Evolutionary conservation across 2,888 invertebrate genomes (phyloP).

Genomic region (Chaetogeoica ovagalla): DNA sequence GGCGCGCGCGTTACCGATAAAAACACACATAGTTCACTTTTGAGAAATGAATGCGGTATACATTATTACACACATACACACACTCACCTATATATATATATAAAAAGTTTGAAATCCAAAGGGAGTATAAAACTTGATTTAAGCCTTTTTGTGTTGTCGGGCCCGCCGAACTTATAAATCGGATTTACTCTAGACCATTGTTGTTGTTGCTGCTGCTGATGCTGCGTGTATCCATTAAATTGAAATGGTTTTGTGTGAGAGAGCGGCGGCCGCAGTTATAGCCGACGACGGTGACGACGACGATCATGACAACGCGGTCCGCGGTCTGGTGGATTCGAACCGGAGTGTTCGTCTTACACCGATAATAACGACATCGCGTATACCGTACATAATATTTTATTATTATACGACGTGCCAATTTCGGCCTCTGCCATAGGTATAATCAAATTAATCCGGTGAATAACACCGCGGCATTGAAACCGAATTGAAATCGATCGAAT

Average conservation of each 20-base stretch:
- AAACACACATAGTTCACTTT: slow-evolving; percentile 37
- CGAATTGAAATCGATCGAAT: too few relatives aligned
- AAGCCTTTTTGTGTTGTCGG: slow-evolving; percentile 33
- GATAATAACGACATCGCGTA: not conserved
- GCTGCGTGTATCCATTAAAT: slow-evolving; percentile 11
- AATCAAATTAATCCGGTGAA: too few relatives aligned
- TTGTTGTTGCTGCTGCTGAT: not conserved
- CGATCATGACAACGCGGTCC: too few relatives aligned
- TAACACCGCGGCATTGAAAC: too few relatives aligned
- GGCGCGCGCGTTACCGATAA: slow-evolving; percentile 29
- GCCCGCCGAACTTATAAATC: slow-evolving; percentile 31
- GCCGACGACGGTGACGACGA: too few relatives aligned
- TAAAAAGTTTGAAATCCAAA: slow-evolving; percentile 34
- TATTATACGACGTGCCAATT: too few relatives aligned
- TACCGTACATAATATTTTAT: too few relatives aligned
- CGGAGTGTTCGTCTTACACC: not conserved
- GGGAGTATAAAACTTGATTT: slow-evolving; percentile 47
- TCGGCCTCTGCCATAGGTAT: too few relatives aligned
- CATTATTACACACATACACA: not conserved
- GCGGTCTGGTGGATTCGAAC: too few relatives aligned
- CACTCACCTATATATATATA: not conserved
- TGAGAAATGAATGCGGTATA: slow-evolving; percentile 33
- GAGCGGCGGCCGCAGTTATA: too few relatives aligned
- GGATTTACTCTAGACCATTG: slow-evolving; percentile 36
- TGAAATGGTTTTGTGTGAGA: not conserved